Base-by-base conservation (phyloP, 2,113 vertebrate genomes). In the Gambusia holbrooki region DNA sequence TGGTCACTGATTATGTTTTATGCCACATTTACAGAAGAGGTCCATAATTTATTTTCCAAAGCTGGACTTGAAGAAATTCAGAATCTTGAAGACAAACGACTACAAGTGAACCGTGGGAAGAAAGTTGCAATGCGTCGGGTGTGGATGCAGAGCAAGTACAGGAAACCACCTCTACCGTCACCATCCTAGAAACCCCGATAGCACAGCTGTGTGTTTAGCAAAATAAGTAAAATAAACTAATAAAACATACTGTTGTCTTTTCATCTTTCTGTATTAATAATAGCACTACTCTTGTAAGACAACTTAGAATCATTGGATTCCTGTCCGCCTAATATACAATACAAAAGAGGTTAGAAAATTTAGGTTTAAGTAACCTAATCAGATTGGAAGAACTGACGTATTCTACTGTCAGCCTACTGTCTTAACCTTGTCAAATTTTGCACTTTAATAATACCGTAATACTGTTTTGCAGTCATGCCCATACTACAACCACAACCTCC, bases 111-210 rank as follows among this genome's bases (percentile, higher is more conserved):
- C 92, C 95, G 97, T 89, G 94, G 94, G 89, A 96, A 96, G 89
- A 96, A 96, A 91, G 92, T 98, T 85, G 94, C 92, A 80, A 99
- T 98, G 95, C 95, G 94, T 1, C 92, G 96, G 68, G 96, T 99
- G 67, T 98, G 96, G 97, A 94, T 97, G 91, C 97, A 98, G 92
- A 95, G 96, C 95, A 99, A 98, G 80, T 98, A 95, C 87, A 95
- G 94, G 78, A 99, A 97, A 89, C 91, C 92, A 7, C 68, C 37
- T 70, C 72, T 69, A 82, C 66, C 19, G 19, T 64, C 63, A 66
- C 17, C 61, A 28, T 83, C 82, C 67, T 84, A 81, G 83, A 35
- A 51, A 10, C 3, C 4, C 11, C 14, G 10, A 2, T 17, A 30
- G 12, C 5, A 42, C 33, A 51, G 37, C 1, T 51, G 48, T 15